phyloP scores from a whole-genome alignment of 1,140 invertebrate species.

The Heterodera schachtii region DNA sequence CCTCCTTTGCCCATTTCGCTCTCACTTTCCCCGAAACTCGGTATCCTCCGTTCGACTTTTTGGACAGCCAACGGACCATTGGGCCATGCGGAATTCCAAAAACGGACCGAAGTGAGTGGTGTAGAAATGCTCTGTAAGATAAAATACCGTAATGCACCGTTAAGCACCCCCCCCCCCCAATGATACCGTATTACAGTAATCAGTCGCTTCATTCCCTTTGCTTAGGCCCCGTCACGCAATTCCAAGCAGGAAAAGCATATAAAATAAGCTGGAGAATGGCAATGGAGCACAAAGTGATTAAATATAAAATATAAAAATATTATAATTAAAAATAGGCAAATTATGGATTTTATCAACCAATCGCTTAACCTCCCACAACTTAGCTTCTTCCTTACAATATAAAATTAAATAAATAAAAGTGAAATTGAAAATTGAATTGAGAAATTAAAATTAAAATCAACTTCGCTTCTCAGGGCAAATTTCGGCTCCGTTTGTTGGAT shows the following conservation, averaged over 20 bases:
- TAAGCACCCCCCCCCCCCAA: no score
- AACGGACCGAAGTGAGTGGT: slow-evolving; percentile 49
- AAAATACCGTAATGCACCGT: no score
- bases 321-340: no score
- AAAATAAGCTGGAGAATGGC: slow-evolving; percentile 19
- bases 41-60: slow-evolving; percentile 85
- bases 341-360: no score
- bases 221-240: slow-evolving; percentile 8
- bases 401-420: no score
- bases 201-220: slow-evolving; percentile 17
- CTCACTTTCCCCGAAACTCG: slow-evolving; percentile 68
- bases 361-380: no score
- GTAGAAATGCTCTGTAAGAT: not conserved
- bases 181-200: no score
- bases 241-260: slow-evolving; percentile 14
- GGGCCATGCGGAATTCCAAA: slow-evolving; percentile 92
- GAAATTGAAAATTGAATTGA: no score
- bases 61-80: slow-evolving; percentile 85
- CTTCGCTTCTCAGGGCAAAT: not conserved
- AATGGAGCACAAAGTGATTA: slow-evolving; percentile 11
- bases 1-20: slow-evolving; percentile 54
- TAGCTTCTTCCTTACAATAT: no score
- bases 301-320: not conserved
- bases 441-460: no score
- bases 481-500: slow-evolving; percentile 52